Conservation (phyloP, 2,888 invertebrate genomes). For the Antheraea assamensis region DNA sequence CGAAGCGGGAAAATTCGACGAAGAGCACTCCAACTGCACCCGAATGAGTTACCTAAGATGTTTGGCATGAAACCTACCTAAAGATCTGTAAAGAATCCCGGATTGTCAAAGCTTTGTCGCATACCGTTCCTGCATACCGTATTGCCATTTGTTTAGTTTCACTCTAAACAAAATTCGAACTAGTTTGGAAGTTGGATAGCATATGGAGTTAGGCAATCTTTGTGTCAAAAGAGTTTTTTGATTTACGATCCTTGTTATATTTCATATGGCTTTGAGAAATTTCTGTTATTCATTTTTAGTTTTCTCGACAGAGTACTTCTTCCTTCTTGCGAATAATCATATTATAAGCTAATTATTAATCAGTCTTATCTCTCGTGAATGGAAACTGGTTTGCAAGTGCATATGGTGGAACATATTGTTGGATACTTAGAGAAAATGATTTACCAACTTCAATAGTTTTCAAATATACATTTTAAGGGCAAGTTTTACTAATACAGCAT, state of each 20-base stretch:
- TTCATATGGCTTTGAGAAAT: conserved; percentile 24
- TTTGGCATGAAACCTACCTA: conserved; percentile 20
- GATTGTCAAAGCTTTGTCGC: conserved; percentile 71
- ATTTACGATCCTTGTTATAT: conserved; percentile 31
- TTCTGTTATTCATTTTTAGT: too few relatives aligned
- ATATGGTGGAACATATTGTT: too few relatives aligned
- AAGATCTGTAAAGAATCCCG: conserved; percentile 38
- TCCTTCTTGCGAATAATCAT: too few relatives aligned
- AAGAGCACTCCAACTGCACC: too few relatives aligned
- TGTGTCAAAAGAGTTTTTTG: conserved; percentile 49
- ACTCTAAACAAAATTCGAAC: conserved; percentile 56
- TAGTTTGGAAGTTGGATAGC: conserved; percentile 50
- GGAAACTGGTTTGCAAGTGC: too few relatives aligned
- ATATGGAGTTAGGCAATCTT: conserved; percentile 46
- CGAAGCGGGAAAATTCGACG: conserved; percentile 21
- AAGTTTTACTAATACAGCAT: too few relatives aligned
- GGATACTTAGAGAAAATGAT: too few relatives aligned
- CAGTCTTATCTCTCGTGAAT: too few relatives aligned
- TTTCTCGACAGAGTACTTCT: too few relatives aligned
- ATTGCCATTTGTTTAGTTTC: conserved; percentile 30
- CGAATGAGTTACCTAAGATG: conserved; percentile 18
- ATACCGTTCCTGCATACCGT: conserved; percentile 49
- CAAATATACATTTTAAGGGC: too few relatives aligned
- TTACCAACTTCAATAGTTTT: too few relatives aligned
- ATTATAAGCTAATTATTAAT: too few relatives aligned